Evolutionary conservation across 2,113 vertebrate genomes (phyloP), one percentile per base, ranked within the genome.

Genomic region (Gymnocephalus cernua): DNA sequence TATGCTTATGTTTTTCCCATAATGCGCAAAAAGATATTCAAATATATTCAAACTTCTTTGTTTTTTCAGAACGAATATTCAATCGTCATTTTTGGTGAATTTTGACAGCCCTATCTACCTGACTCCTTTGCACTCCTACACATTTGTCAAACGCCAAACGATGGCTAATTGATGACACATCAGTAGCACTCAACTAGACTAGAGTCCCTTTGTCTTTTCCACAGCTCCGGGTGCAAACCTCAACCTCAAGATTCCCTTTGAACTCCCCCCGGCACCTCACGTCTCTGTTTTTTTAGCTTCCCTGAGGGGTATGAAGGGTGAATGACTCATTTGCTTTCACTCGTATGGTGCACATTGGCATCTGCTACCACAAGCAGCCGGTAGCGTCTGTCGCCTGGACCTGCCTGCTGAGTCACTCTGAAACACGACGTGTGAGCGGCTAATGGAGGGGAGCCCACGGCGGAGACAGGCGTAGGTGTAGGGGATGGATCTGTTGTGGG

Each of bases 251-350:
- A 71, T 89, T 88, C 45, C 70, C 71, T 86, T 68, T 89, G 74
- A 86, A 83, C 84, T 87, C 83, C 65, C 23, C 21, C 69, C 79
- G 79, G 86, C 74, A 84, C 80, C 35, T 58, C 21, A 6, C 41
- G 13, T 64, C 50, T 80, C 88, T 72, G 80, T 89, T 90, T 93
- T 90, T 93, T 91, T 91, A 90, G 85, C 71, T 56, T 75, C 71
- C 74, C 78, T 45, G 47, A 74, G 80, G 57, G 48, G 44, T 57
- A 67, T 87, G 69, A 87, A 68, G 51, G 64, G 47, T 45, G 68
- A 66, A 67, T 70, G 75, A 90, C 87, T 90, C 91, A 91, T 91
- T 83, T 83, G 48, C 83, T 82, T 69, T 78, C 77, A 61, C 70
- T 86, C 83, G 38, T 41, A 41, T 2, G 38, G 10, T 77, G 70